Evolutionary conservation across 1,140 invertebrate species (phyloP).

Genomic region (Orchesella cincta): DNA sequence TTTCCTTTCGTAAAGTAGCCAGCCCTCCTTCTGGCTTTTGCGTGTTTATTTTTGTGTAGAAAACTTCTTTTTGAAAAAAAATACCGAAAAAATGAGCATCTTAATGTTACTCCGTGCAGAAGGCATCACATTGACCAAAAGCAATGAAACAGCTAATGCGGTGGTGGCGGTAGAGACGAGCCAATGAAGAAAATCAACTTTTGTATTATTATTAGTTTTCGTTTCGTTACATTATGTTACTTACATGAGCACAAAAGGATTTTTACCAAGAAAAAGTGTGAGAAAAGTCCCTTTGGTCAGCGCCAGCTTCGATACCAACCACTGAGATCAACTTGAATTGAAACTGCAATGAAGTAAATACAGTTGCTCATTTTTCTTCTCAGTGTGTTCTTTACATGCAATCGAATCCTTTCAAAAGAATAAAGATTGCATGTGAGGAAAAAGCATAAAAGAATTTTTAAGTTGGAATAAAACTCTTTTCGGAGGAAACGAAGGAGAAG

Average conservation of each 20-base stretch:
- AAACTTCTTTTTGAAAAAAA: background rate
- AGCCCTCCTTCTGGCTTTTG: slow-evolving; percentile 9
- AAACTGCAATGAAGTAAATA: no score
- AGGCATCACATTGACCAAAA: no score
- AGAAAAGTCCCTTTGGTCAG: slow-evolving; percentile 5
- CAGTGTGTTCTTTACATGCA: no score
- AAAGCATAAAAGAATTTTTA: background rate
- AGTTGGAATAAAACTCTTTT: background rate
- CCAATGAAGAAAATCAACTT: no score
- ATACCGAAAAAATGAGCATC: background rate
- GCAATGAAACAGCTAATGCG: no score
- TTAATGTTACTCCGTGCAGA: no score
- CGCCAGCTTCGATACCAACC: background rate
- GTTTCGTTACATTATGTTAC: no score
- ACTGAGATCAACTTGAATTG: no score
- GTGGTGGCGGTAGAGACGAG: no score
- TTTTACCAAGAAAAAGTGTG: slow-evolving; percentile 14
- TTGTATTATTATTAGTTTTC: no score
- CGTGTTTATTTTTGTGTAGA: slow-evolving; percentile 8
- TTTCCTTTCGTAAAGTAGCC: background rate
- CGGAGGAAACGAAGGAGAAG: background rate
- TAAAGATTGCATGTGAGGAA: background rate
- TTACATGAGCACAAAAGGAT: background rate
- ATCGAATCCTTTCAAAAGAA: background rate
- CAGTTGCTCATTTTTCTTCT: background rate